Evolutionary conservation across 2,888 invertebrate species (phyloP).

Genomic region (Plebejus anna): DNA sequence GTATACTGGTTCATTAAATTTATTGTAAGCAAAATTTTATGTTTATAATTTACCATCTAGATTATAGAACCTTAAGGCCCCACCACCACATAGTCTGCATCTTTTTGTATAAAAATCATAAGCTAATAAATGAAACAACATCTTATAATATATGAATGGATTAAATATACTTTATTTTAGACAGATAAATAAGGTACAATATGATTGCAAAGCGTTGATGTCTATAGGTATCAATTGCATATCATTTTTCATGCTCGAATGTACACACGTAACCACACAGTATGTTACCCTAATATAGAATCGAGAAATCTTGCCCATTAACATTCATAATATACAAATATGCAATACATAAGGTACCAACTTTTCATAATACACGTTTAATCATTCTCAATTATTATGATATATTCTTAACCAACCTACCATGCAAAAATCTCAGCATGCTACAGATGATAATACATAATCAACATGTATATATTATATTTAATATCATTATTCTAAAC

Average conservation of each 20-base stretch:
- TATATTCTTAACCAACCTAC: constrained; percentile 60
- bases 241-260: constrained; percentile 55
- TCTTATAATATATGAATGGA: constrained; percentile 53
- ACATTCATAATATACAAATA: constrained; percentile 64
- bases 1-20: neutral
- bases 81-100: neutral
- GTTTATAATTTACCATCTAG: neutral
- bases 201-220: constrained; percentile 61
- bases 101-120: neutral
- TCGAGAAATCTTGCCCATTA: constrained; percentile 56
- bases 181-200: constrained; percentile 62
- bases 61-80: neutral
- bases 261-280: constrained; percentile 61
- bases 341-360: constrained; percentile 46
- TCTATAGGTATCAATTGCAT: constrained; percentile 37
- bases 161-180: constrained; percentile 74
- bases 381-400: constrained; percentile 60
- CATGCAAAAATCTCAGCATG: constrained; percentile 70
- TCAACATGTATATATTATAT: constrained; percentile 69
- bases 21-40: neutral
- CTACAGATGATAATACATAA: constrained; percentile 60
- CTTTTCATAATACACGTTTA: constrained; percentile 45
- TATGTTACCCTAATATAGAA: constrained; percentile 47
- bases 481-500: constrained; percentile 56
- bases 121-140: constrained; percentile 44